Evolutionary conservation across 1,140 invertebrate species (phyloP).

Genomic region (Caenorhabditis briggsae): DNA sequence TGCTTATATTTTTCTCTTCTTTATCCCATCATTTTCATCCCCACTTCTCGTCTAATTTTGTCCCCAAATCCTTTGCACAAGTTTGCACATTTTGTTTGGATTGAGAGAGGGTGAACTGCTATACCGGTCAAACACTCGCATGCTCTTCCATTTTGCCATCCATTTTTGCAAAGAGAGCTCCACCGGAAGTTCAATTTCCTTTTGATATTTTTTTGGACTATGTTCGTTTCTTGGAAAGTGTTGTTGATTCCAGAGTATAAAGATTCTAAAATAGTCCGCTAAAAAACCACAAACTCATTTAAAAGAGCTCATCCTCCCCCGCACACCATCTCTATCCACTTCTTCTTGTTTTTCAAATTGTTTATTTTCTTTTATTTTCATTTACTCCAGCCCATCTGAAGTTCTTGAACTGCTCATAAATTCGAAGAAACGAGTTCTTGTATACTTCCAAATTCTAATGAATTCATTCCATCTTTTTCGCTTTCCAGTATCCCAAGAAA

Average conservation of each 20-base stretch:
- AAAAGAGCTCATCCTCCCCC: neutral
- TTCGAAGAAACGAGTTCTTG: no score
- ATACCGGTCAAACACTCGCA: neutral
- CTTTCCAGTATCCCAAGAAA: neutral
- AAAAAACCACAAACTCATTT: neutral
- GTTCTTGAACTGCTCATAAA: neutral
- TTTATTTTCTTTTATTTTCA: neutral
- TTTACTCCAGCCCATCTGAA: neutral
- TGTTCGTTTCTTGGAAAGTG: neutral
- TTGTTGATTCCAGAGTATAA: no score
- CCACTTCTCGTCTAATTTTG: conserved; percentile 4
- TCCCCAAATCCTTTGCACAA: neutral
- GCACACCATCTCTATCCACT: neutral
- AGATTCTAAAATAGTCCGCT: neutral
- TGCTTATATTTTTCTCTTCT: conserved; percentile 29
- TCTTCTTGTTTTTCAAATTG: neutral
- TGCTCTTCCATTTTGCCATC: neutral
- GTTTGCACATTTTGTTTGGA: conserved; percentile 41
- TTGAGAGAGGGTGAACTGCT: neutral
- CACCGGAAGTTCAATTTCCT: conserved; percentile 5
- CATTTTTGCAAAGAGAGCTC: neutral
- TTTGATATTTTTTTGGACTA: neutral
- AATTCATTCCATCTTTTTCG: neutral
- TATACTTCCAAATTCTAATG: no score
- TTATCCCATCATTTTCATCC: neutral